Evolutionary conservation across 2,888 invertebrate species (phyloP), one percentile per base, ranked within the genome.

Genomic region (Sphecodes monilicornis): DNA sequence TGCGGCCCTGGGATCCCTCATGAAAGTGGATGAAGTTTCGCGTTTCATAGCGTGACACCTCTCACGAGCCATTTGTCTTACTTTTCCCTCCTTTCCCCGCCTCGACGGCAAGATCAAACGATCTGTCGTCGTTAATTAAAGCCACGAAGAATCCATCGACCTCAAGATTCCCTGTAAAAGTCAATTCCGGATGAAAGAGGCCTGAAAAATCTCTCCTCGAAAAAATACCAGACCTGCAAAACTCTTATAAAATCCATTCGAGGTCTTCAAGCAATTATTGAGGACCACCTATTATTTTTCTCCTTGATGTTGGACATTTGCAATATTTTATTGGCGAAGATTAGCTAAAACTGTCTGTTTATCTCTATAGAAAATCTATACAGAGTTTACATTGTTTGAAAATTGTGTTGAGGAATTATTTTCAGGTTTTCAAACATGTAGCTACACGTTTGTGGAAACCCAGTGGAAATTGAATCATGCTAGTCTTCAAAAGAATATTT

Each of bases 1-100:
- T 50, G 72, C 78, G 64, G n/a, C 75, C 50, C 22, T n/a, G 46
- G 74, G 70, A 66, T 76, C 83, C 32, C 78, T 87, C 87, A 78
- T 80, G 77, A 88, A 87, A 86, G 71, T 71, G 73, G 82, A 83
- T 77, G 78, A 80, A 83, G 43, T 81, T 64, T 36, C 72, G 32
- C 79, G 78, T 82, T 88, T 83, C 84, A 39, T 68, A 69, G 68
- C 46, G 77, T 46, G 78, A 84, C 82, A 73, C 74, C 54, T 79
- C 75, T 71, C 68, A 60, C 71, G 66, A 66, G 60, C 76, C 68
- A 82, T 81, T 83, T 78, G 77, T 84, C 77, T 86, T 76, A 39
- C 77, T 75, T 71, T 71, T 13, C 36, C 11, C 4, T 11, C 39
- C 5, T 22, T 0, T 6, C 22, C 22, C 22, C 22, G 1, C 10